These are phyloP conservation scores for Cheilinus undulatus DNA, from an alignment of 2,113 vertebrate genomes.

Conservation along the genomic window DNA sequence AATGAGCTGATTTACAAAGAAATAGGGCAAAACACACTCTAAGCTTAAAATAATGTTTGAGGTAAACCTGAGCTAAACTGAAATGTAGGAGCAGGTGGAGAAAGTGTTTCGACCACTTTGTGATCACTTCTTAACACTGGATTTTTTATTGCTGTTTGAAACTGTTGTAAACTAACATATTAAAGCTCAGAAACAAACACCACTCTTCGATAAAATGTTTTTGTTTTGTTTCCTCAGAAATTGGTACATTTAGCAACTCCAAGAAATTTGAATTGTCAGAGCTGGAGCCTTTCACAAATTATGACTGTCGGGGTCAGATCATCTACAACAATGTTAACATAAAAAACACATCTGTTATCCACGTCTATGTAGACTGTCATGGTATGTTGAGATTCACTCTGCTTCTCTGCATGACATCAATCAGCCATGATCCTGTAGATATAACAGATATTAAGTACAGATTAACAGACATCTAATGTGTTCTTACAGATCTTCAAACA, in stretches of 20 bases:
- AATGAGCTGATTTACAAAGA: not conserved
- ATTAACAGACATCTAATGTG: conserved; percentile 17
- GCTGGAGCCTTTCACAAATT: conserved; percentile 52
- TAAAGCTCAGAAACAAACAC: not conserved
- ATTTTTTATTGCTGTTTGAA: no score
- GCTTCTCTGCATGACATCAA: not conserved
- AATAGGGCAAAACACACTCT: no score
- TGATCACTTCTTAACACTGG: no score
- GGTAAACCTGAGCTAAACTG: not conserved
- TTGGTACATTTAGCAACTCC: fast-evolving
- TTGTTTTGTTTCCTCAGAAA: conserved; percentile 32
- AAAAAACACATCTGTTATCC: fast-evolving
- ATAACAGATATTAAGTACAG: not conserved
- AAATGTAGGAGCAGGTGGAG: not conserved
- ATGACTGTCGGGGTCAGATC: conserved; percentile 41
- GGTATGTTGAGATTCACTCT: conserved; percentile 47
- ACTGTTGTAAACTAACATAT: no score
- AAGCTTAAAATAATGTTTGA: no score
- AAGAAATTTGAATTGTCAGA: not conserved
- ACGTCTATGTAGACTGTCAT: conserved; percentile 9
- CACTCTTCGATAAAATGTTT: not conserved
- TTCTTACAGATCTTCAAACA: conserved; percentile 41
- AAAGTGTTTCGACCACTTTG: no score
- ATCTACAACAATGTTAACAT: fast-evolving
- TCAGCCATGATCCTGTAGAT: not conserved